Conservation (phyloP, 2,888 invertebrate genomes). For the Eupithecia vulgata region DNA sequence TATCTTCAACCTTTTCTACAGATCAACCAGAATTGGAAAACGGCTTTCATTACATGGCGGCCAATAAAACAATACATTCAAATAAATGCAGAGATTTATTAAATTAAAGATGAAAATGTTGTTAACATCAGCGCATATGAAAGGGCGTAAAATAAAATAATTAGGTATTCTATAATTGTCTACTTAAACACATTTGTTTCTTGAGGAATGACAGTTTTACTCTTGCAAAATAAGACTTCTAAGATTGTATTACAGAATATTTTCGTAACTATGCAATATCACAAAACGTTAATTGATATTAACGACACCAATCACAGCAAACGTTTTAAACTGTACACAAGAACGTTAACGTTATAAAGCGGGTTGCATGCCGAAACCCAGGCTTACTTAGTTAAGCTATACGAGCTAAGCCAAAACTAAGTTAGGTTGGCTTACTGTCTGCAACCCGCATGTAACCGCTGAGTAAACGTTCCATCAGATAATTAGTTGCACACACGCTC, state of each 20-base stretch:
- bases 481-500: not conserved
- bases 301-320: not conserved
- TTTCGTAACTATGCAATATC: not conserved
- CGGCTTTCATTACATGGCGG: not conserved
- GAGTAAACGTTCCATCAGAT: not conserved
- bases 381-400: not conserved
- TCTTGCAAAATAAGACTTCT: constrained; percentile 6
- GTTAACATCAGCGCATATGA: constrained; percentile 15
- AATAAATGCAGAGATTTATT: constrained; percentile 5
- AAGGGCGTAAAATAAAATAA: constrained; percentile 18
- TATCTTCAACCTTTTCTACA: not conserved
- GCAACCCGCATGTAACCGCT: not conserved
- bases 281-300: not conserved
- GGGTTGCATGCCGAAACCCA: not conserved
- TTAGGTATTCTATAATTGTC: constrained; percentile 41
- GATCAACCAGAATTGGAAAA: not conserved
- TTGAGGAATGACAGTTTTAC: constrained; percentile 48
- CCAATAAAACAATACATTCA: constrained; percentile 15
- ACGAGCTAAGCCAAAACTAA: not conserved
- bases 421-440: not conserved
- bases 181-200: constrained; percentile 57
- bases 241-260: not conserved
- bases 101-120: constrained; percentile 10
- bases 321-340: not conserved
- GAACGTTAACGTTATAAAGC: not conserved